Evolutionary conservation across 37 sponge, comb jelly and placozoan species (phyloP), one percentile per base, ranked within the genome.

Genomic region (Theonella swinhoei): DNA sequence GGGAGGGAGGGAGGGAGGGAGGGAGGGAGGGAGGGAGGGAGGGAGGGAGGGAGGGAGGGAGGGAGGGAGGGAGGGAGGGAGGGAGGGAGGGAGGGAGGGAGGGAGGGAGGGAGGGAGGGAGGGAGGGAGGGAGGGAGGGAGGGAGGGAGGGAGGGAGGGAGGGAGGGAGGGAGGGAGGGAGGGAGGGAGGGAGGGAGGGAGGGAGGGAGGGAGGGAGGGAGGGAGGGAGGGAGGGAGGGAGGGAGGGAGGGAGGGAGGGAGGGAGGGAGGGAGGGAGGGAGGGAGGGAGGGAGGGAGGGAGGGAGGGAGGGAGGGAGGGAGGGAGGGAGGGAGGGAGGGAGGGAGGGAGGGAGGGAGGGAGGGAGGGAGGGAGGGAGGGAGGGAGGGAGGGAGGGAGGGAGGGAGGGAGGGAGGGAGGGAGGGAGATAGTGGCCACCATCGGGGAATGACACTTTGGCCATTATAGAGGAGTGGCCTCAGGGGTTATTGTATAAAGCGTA

Each of bases 381-480:
- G 68, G 24, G 29, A 26, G 68, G 24, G 24, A 9, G 24, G 29
- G 29, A 26, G 36, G 70, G 35, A 69, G 70, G 70, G 70, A 69
- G 36, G 35, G 36, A 29, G 36, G 70, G 70, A 30, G 33, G 36
- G 36, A 35, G 70, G 36, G 33, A 70, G 33, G 71, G 3, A 35
- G 33, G 31, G 29, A 47, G 29, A 41, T 62, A 78, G 32, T 60
- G 79, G 77, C 33, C 79, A 78, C 79, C 79, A 61, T 63, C 31
- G 65, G 79, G 79, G 39, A 59, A 28, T 28, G 64, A 31, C 17
- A 2, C 20, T 33, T 61, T 78, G 79, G 64, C 79, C 79, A 11
- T 62, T 78, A 62, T 78, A 78, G 59, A 78, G 79, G 65, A 65
- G 79, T 78, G 79, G 79, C 65, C 79, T 78, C 35, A 62, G 79